Percentiles rank a stretch among this genome's conserved stretches.
phyloP scores from a whole-genome alignment of 1,140 invertebrate genomes.

The Phthorimaea operculella region DNA sequence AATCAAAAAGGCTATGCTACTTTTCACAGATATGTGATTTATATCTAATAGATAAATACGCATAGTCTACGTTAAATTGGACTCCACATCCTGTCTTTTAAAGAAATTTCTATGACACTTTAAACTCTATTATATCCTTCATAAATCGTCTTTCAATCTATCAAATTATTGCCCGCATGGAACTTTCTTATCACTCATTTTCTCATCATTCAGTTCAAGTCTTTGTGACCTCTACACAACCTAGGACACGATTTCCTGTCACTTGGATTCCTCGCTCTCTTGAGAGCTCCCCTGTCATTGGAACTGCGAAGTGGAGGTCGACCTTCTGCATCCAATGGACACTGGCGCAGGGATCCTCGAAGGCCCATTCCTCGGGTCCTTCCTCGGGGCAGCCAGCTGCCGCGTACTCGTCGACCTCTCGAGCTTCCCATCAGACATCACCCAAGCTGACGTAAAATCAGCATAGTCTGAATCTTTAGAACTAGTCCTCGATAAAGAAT shows the following conservation, averaged over 20 bases:
- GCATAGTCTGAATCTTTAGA: constrained; percentile 72
- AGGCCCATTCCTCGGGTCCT: constrained; percentile 67
- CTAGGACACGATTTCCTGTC: constrained; percentile 10
- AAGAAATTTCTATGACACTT: not conserved
- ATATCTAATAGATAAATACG: not conserved
- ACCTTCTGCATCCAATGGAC: constrained; percentile 55
- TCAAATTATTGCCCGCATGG: constrained; percentile 17
- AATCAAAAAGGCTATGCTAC: not conserved
- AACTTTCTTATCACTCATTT: constrained; percentile 23
- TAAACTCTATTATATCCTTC: constrained; percentile 1
- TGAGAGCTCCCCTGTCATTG: constrained; percentile 39
- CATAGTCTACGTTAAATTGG: not conserved
- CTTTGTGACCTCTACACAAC: constrained; percentile 2
- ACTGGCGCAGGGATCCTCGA: constrained; percentile 71
- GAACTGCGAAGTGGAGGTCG: constrained; percentile 57
- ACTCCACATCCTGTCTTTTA: not conserved
- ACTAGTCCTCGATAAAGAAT: constrained; percentile 57
- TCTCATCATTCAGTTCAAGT: not conserved
- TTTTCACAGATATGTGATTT: not conserved
- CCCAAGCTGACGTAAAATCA: constrained; percentile 78
- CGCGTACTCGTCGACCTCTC: constrained; percentile 67
- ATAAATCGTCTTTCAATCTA: not conserved
- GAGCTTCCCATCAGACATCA: constrained; percentile 76
- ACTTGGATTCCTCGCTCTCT: constrained; percentile 16
- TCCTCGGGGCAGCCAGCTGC: constrained; percentile 65